phyloP scores from a whole-genome alignment of 2,113 vertebrate genomes.

The Thalassoma bifasciatum region DNA sequence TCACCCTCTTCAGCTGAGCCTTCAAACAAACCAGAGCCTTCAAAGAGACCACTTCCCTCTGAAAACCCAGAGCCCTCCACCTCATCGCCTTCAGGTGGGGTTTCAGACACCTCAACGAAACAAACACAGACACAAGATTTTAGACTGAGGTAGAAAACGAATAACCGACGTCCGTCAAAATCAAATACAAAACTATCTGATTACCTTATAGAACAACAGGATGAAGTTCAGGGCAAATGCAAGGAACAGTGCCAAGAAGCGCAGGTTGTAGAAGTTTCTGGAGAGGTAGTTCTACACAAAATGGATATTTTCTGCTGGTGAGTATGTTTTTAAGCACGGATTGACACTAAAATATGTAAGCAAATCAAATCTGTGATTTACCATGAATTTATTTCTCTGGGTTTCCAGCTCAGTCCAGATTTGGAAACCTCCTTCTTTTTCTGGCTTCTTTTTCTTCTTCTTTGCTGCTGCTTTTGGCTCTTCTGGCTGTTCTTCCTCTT shows the following conservation, averaged over 20 bases:
- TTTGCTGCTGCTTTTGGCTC: conserved; percentile 70
- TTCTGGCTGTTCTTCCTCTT: conserved; percentile 44
- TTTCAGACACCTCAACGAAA: conserved; percentile 88
- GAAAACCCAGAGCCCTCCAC: conserved; percentile 72
- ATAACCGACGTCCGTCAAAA: too few relatives aligned
- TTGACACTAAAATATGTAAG: not conserved
- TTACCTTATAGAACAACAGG: conserved; percentile 93
- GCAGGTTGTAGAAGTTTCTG: conserved; percentile 94
- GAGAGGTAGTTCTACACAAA: conserved; percentile 91
- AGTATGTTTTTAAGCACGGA: not conserved
- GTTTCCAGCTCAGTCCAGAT: conserved; percentile 94
- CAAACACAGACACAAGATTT: not conserved
- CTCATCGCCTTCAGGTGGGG: conserved; percentile 82
- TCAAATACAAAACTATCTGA: not conserved
- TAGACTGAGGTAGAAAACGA: too few relatives aligned
- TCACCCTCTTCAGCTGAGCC: conserved; percentile 80
- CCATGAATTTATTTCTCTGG: conserved; percentile 92
- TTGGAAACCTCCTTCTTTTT: conserved; percentile 78
- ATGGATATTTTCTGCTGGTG: not conserved
- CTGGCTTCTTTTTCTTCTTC: conserved; percentile 81
- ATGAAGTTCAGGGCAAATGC: conserved; percentile 96
- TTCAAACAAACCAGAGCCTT: conserved; percentile 81
- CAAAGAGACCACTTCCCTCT: conserved; percentile 80
- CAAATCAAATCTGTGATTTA: conserved; percentile 56
- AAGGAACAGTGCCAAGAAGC: conserved; percentile 92